A percentile compares a stretch with the other conserved stretches of the same genome.
These are phyloP conservation scores for Enhydra lutris DNA, from an alignment of 2,113 vertebrate species.

Conservation along the genomic window DNA sequence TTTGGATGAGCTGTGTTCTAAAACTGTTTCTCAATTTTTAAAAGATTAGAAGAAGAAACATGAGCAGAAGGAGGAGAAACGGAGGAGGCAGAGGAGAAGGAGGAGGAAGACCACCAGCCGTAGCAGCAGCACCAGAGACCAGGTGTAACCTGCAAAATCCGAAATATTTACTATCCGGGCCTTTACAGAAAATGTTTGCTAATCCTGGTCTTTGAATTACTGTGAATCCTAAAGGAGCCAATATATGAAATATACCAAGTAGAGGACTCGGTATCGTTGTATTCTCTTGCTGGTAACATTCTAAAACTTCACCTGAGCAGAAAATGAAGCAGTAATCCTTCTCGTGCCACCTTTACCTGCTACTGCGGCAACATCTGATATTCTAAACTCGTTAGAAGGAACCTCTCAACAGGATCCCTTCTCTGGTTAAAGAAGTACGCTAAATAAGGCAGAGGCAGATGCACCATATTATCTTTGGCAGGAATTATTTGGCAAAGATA, in stretches of 20 bases:
- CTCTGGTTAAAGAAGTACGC: neutral
- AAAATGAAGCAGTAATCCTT: neutral
- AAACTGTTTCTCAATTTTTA: neutral
- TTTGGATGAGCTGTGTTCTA: neutral
- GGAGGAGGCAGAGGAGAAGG: neutral
- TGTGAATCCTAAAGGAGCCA: neutral
- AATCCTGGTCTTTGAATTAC: neutral
- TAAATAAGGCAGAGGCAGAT: neutral
- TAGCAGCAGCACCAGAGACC: neutral
- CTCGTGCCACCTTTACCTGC: neutral
- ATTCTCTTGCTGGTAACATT: neutral
- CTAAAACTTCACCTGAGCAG: neutral
- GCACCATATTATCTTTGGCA: neutral
- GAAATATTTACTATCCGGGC: neutral
- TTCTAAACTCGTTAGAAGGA: slow-evolving; percentile 17
- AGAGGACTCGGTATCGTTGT: neutral
- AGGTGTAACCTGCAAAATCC: neutral
- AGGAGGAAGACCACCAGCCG: neutral
- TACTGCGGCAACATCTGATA: neutral
- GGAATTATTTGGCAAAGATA: neutral
- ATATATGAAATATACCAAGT: neutral
- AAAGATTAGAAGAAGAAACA: neutral
- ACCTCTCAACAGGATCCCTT: neutral
- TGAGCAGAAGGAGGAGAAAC: neutral
- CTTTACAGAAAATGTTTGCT: neutral